These are phyloP conservation scores for Cryptomyrus ogoouensis DNA, from an alignment of 2,113 vertebrate genomes.

Conservation along the genomic window DNA sequence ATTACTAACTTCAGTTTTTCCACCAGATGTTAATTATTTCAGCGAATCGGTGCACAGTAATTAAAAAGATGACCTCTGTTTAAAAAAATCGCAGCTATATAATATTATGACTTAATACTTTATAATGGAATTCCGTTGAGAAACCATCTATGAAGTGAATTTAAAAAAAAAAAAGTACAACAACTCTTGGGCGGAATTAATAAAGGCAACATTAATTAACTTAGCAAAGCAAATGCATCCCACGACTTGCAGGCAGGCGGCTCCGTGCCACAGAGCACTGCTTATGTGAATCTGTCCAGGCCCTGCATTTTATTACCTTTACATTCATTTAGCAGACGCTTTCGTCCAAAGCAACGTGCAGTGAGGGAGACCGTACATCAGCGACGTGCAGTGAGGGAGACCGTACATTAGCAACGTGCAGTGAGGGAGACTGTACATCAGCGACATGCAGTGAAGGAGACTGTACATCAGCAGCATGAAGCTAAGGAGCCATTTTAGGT, in stretches of 20 bases:
- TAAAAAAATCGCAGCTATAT: conserved; percentile 22
- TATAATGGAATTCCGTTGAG: conserved; percentile 16
- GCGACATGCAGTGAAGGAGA: neutral
- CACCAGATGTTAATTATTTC: conserved; percentile 29
- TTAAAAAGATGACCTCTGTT: conserved; percentile 36
- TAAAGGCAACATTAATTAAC: conserved; percentile 22
- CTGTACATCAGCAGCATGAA: neutral
- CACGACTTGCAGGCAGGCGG: neutral
- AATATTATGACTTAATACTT: conserved; percentile 30
- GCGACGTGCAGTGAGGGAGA: neutral
- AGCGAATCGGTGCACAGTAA: conserved; percentile 15
- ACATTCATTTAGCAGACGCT: neutral
- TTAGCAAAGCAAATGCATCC: conserved; percentile 22
- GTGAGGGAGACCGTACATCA: neutral
- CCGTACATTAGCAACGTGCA: neutral
- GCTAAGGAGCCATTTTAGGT: neutral
- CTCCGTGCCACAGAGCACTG: neutral
- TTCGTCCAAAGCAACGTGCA: neutral
- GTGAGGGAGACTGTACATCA: neutral
- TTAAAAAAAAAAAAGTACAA: neutral
- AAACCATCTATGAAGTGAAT: conserved; percentile 16
- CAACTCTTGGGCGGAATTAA: conserved; percentile 9
- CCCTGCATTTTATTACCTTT: neutral
- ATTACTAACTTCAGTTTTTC: conserved; percentile 16
- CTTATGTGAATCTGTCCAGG: neutral